Conservation (phyloP, 2,797 vertebrate species). For the Mus caroli region DNA sequence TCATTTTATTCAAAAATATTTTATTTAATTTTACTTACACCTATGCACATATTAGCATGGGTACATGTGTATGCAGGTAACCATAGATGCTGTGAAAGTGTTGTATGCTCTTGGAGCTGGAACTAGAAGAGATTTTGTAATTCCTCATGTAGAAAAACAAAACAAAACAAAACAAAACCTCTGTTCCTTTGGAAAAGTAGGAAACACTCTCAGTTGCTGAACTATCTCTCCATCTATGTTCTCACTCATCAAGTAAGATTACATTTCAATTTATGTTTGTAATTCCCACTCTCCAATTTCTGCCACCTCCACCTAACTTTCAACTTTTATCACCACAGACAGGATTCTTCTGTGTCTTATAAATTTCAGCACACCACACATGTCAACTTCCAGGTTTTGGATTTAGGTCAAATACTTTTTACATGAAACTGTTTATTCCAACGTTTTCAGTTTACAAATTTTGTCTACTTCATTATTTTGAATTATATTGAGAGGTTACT, state of each 20-base stretch:
- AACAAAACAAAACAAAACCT: not conserved
- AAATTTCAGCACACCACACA: not conserved
- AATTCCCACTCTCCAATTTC: not conserved
- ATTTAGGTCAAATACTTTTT: slow-evolving; percentile 24
- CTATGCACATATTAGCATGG: not conserved
- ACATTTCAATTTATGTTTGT: not conserved
- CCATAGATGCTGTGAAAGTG: not conserved
- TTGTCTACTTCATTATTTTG: slow-evolving; percentile 16
- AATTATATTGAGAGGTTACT: not conserved
- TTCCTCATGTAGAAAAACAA: not conserved
- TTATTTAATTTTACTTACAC: not conserved
- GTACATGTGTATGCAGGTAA: not conserved
- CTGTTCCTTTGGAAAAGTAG: not conserved
- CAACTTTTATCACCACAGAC: not conserved
- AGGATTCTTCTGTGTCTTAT: not conserved
- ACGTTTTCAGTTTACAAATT: not conserved
- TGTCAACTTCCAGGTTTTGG: not conserved
- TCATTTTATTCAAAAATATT: not conserved
- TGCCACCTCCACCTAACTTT: not conserved
- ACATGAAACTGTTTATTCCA: not conserved
- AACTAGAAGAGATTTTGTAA: not conserved
- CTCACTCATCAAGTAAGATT: not conserved
- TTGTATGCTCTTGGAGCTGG: not conserved
- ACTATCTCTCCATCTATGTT: not conserved
- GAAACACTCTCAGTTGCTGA: not conserved